Conservation (phyloP, 2,113 vertebrate genomes). For the Ginglymostoma cirratum region DNA sequence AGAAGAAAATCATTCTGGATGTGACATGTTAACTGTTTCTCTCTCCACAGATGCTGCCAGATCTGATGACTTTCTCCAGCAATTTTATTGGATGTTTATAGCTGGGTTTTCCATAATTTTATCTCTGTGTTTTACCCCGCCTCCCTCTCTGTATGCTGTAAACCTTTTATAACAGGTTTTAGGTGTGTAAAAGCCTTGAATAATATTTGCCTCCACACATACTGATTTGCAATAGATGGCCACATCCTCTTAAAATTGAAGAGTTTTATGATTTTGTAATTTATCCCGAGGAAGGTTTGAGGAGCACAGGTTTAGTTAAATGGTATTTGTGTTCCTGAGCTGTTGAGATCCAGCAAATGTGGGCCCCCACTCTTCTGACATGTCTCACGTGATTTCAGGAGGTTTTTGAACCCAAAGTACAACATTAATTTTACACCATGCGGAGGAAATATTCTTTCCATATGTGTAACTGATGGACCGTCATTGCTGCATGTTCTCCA, state of each 20-base stretch:
- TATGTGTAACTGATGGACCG: background rate
- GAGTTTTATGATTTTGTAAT: background rate
- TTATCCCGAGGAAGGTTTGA: background rate
- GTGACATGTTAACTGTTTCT: no score
- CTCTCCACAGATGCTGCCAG: no score
- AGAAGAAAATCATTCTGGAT: no score
- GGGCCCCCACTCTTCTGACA: background rate
- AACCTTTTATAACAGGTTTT: background rate
- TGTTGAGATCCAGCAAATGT: background rate
- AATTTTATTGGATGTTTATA: no score
- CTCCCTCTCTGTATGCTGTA: background rate
- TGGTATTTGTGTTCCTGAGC: background rate
- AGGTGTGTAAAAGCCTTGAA: background rate
- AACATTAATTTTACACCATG: background rate
- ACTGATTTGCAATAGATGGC: background rate
- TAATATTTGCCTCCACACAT: background rate
- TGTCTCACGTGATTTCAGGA: background rate
- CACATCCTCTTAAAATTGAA: background rate
- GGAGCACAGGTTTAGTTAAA: background rate
- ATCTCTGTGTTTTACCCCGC: background rate
- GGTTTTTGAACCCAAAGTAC: background rate
- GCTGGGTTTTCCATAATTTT: background rate
- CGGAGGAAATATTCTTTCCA: conserved; percentile 2
- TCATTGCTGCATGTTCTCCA: background rate
- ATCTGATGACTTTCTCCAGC: no score